A percentile compares a stretch with the other conserved stretches of the same genome.
These are phyloP conservation scores for Megalops atlanticus DNA, from an alignment of 2,113 vertebrate genomes.

Conservation along the genomic window DNA sequence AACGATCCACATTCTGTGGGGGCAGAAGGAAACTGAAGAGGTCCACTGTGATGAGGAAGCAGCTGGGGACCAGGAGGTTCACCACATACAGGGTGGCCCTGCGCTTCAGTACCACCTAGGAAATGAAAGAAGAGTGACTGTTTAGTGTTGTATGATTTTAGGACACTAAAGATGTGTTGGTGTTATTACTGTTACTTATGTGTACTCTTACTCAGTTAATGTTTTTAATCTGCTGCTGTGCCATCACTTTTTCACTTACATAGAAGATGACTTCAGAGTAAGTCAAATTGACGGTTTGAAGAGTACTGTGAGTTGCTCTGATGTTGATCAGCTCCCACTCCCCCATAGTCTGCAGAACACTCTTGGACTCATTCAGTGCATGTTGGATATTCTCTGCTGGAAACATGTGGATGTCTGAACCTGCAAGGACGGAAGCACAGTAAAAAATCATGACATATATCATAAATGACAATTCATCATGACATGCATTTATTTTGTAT, in stretches of 20 bases:
- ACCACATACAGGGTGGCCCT: conserved; percentile 68
- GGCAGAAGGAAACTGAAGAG: conserved; percentile 77
- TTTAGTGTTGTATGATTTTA: too few species aligned
- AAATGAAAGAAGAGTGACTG: not conserved
- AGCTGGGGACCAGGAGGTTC: conserved; percentile 74
- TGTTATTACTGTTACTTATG: too few species aligned
- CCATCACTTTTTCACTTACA: conserved; percentile 53
- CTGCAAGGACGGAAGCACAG: not conserved
- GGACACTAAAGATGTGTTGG: too few species aligned
- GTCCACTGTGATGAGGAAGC: conserved; percentile 71
- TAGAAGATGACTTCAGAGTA: conserved; percentile 79
- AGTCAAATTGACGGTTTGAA: conserved; percentile 70
- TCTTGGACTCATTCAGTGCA: conserved; percentile 70
- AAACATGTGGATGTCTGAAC: conserved; percentile 64
- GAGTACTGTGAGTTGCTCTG: conserved; percentile 59
- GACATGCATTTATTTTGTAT: too few species aligned
- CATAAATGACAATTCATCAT: too few species aligned
- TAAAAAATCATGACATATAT: too few species aligned
- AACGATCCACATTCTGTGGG: conserved; percentile 61
- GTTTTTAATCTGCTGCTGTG: too few species aligned
- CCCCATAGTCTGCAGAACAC: conserved; percentile 74
- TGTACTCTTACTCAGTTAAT: too few species aligned
- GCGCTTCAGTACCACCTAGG: conserved; percentile 46
- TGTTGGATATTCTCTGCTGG: conserved; percentile 69
- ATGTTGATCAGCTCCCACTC: conserved; percentile 72